Conservation (phyloP, 2,797 vertebrate species). For the Poeciliopsis presidionis region DNA sequence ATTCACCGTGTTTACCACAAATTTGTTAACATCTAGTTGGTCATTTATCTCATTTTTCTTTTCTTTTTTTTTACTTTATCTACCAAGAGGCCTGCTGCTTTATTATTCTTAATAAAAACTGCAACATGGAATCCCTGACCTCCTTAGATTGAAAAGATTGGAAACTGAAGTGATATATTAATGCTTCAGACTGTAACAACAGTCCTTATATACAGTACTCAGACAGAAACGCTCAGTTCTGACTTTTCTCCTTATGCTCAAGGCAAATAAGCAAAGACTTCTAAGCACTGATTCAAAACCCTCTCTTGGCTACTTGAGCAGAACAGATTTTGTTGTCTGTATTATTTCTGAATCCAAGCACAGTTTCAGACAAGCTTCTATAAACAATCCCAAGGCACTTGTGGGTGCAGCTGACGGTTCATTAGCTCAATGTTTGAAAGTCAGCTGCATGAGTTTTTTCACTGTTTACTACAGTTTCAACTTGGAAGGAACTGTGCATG, state of each 20-base stretch:
- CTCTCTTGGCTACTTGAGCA: slow-evolving; percentile 47
- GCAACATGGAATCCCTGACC: slow-evolving; percentile 16
- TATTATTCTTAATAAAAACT: slow-evolving; percentile 30
- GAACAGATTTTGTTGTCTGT: slow-evolving; percentile 49
- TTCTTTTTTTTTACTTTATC: neutral
- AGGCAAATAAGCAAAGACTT: slow-evolving; percentile 50
- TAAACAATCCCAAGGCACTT: slow-evolving; percentile 49
- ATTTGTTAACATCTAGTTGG: slow-evolving; percentile 8
- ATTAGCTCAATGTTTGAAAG: slow-evolving; percentile 62
- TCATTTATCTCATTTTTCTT: neutral
- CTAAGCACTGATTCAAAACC: slow-evolving; percentile 38
- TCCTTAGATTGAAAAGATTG: slow-evolving; percentile 25
- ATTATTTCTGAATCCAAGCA: slow-evolving; percentile 42
- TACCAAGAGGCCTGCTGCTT: slow-evolving; percentile 16
- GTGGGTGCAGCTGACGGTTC: slow-evolving; percentile 52
- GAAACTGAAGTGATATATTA: slow-evolving; percentile 15
- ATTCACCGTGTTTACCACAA: slow-evolving; percentile 16
- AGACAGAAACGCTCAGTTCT: slow-evolving; percentile 25
- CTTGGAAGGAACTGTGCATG: slow-evolving; percentile 37
- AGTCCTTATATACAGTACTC: slow-evolving; percentile 18
- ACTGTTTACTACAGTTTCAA: slow-evolving; percentile 28
- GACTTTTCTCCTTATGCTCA: slow-evolving; percentile 37
- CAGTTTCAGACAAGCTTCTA: slow-evolving; percentile 33
- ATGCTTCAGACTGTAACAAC: neutral
- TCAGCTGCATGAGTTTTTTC: slow-evolving; percentile 14